Base-by-base conservation (phyloP, 2,113 vertebrate species). In the Atractosteus spatula region DNA sequence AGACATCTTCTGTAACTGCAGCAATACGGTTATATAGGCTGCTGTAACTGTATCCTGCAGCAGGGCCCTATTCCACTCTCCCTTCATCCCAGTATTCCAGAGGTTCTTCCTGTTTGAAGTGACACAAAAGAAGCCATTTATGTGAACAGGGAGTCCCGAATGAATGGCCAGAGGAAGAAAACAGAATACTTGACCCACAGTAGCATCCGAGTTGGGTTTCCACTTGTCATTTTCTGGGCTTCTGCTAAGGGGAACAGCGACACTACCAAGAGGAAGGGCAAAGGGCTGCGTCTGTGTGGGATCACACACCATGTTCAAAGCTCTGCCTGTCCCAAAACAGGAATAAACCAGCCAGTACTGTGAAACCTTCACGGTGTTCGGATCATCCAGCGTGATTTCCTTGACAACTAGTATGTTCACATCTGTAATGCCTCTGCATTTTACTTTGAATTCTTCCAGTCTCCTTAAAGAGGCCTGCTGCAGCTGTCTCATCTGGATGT, bases 71-170 rank as follows among this genome's bases (percentile, higher is more conserved):
- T 90, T 89, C 88, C 85, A 88, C 16, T 78, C 71, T 3, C 85
- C 87, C 61, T 4, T 70, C 62, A 78, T 68, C 0, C 66, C 78
- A 0, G 68, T 66, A 29, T 74, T 55, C 87, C 88, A 88, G 41
- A 90, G 67, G 54, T 82, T 83, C 72, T 88, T 90, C 47, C 82
- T 68, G 72, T 87, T 90, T 13, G 87, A 86, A 66, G 86, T 83
- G 55, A 88, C 74, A 7, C 81, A 81, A 59, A 90, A 90, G 45
- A 78, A 41, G 17, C 80, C 88, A 5, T 88, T 88, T 56, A 90
- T 68, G 0, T 89, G 85, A 63, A 90, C 3, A 8, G 84, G 84
- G 51, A 90, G 76, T 3, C 87, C 87, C 2, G 83, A 82, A 7
- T 62, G 3, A 7, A 89, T 7, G 0, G 83, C 84, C 51, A 88